Conservation (phyloP, 2,888 invertebrate species). For the Penaeus monodon region DNA sequence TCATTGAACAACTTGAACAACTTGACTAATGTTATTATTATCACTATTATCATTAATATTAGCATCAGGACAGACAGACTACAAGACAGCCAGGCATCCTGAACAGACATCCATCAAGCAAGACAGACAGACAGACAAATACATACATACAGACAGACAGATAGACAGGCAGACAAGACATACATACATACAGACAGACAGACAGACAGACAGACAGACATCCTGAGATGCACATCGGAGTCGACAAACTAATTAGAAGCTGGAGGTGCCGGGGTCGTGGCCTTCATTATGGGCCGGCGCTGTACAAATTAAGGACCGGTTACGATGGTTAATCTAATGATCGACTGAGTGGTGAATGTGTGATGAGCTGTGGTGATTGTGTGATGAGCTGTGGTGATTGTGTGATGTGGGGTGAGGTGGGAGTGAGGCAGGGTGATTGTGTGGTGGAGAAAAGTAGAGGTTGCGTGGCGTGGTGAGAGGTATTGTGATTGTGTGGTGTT, state of each 20-base stretch:
- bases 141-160: too few relatives aligned
- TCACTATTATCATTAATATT: too few relatives aligned
- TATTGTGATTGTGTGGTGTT: too few relatives aligned
- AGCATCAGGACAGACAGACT: background rate
- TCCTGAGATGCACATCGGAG: background rate
- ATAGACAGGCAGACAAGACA: too few relatives aligned
- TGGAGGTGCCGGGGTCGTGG: background rate
- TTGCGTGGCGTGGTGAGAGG: too few relatives aligned
- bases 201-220: background rate
- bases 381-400: too few relatives aligned
- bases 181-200: background rate
- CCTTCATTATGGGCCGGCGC: constrained; percentile 8
- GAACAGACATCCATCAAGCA: background rate
- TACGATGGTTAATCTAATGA: constrained; percentile 40
- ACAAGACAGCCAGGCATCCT: background rate
- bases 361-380: too few relatives aligned
- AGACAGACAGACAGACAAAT: background rate
- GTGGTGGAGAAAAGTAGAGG: too few relatives aligned
- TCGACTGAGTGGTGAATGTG: constrained; percentile 2
- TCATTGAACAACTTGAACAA: too few relatives aligned
- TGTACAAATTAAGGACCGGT: constrained; percentile 25
- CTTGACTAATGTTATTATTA: too few relatives aligned
- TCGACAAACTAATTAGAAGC: constrained; percentile 15
- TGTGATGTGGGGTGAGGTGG: too few relatives aligned
- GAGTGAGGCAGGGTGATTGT: too few relatives aligned